A percentile compares a stretch with the other conserved stretches of the same genome.
Evolutionary conservation across 2,888 invertebrate genomes (phyloP).

Genomic region (Mongoloraphidia duomilia): DNA sequence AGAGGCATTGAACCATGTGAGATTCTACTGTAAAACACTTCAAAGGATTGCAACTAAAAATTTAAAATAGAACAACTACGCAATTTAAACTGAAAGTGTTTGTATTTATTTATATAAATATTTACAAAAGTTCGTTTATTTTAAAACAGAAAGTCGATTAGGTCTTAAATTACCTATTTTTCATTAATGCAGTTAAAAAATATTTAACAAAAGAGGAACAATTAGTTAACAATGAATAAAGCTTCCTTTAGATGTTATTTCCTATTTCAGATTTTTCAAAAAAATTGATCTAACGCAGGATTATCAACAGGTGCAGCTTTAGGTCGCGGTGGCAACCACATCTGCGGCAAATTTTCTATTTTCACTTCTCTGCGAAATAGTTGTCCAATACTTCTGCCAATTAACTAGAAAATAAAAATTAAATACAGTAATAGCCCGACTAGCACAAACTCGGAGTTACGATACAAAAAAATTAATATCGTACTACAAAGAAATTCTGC

Average conservation of each 20-base stretch:
- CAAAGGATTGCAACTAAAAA: no score
- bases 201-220: background rate
- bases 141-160: background rate
- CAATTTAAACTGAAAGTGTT: no score
- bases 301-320: background rate
- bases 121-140: no score
- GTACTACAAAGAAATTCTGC: no score
- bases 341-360: slow-evolving; percentile 69
- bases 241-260: background rate
- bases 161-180: background rate
- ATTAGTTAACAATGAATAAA: background rate
- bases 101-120: no score
- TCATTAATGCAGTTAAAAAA: background rate
- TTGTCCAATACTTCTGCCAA: slow-evolving; percentile 75
- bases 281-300: background rate
- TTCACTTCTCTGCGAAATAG: slow-evolving; percentile 76
- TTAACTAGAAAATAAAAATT: slow-evolving; percentile 39
- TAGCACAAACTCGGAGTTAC: no score
- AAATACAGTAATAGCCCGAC: no score
- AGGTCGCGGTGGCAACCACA: slow-evolving; percentile 33
- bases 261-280: background rate
- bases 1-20: no score
- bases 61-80: no score
- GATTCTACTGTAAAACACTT: no score
- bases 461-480: no score